Conservation (phyloP, 2,797 vertebrate species). For the Gallinago stenura region DNA sequence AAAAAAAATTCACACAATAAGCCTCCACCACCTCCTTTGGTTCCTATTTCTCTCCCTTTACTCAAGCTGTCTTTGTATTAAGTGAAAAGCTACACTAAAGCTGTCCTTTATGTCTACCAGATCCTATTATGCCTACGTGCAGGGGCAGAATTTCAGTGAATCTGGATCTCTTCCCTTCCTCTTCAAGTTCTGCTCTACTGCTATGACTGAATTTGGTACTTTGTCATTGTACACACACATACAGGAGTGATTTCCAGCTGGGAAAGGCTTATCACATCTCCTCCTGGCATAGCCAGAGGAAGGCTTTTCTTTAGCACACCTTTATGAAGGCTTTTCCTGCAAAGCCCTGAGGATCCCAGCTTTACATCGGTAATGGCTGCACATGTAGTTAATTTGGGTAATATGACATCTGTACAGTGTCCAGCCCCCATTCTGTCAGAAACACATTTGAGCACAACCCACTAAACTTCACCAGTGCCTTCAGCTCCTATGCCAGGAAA, state of each 20-base stretch:
- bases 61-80: constrained; percentile 30
- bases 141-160: constrained; percentile 10
- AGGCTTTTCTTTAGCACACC: constrained; percentile 39
- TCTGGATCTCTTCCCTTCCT: background rate
- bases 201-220: background rate
- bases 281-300: background rate
- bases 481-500: background rate
- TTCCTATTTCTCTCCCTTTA: constrained; percentile 17
- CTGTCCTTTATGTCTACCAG: constrained; percentile 8
- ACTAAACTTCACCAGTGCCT: background rate
- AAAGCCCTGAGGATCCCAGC: background rate
- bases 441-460: constrained; percentile 19
- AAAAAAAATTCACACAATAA: constrained; percentile 18
- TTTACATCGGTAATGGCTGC: background rate
- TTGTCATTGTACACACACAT: background rate
- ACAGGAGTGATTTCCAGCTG: constrained; percentile 35
- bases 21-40: background rate
- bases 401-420: background rate
- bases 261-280: background rate
- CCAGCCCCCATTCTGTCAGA: background rate
- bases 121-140: background rate
- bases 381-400: background rate
- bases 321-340: background rate
- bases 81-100: constrained; percentile 31
- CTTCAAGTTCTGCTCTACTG: background rate